These are phyloP conservation scores for Idaea biselata DNA, from an alignment of 2,888 invertebrate genomes.

Conservation along the genomic window DNA sequence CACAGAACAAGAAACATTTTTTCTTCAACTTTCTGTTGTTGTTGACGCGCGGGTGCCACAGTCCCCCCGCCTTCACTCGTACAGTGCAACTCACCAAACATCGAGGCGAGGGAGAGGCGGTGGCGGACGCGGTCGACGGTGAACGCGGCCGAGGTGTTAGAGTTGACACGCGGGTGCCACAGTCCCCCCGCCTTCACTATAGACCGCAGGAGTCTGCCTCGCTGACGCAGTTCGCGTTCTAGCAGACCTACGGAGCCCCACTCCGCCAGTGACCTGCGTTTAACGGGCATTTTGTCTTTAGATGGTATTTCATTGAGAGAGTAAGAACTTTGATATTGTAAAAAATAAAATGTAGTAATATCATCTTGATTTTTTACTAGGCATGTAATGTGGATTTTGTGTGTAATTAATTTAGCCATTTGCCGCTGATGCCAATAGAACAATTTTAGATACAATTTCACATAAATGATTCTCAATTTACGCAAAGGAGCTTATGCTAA, in stretches of 20 bases:
- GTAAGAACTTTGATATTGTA: too few species aligned
- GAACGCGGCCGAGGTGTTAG: slow-evolving; percentile 90
- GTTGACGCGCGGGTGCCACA: slow-evolving; percentile 95
- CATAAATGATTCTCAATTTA: too few species aligned
- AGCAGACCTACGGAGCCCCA: slow-evolving; percentile 93
- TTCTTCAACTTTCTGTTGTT: too few species aligned
- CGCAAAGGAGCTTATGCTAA: too few species aligned
- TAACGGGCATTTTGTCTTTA: background rate
- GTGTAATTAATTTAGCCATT: too few species aligned
- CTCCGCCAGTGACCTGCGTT: slow-evolving; percentile 84
- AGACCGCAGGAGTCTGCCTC: slow-evolving; percentile 87
- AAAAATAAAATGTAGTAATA: too few species aligned
- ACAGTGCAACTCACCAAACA: slow-evolving; percentile 92
- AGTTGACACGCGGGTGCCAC: slow-evolving; percentile 93
- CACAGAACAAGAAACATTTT: too few species aligned
- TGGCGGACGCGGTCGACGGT: slow-evolving; percentile 92
- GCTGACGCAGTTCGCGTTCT: slow-evolving; percentile 93
- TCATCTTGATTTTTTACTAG: too few species aligned
- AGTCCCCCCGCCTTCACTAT: slow-evolving; percentile 94
- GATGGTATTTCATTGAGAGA: too few species aligned
- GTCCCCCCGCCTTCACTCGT: slow-evolving; percentile 92
- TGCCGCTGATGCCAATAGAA: too few species aligned
- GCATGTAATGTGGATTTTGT: too few species aligned
- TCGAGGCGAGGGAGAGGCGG: slow-evolving; percentile 91
- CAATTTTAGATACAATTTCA: too few species aligned